Evolutionary conservation across 2,888 invertebrate species (phyloP).

Genomic region (Buathra laborator): DNA sequence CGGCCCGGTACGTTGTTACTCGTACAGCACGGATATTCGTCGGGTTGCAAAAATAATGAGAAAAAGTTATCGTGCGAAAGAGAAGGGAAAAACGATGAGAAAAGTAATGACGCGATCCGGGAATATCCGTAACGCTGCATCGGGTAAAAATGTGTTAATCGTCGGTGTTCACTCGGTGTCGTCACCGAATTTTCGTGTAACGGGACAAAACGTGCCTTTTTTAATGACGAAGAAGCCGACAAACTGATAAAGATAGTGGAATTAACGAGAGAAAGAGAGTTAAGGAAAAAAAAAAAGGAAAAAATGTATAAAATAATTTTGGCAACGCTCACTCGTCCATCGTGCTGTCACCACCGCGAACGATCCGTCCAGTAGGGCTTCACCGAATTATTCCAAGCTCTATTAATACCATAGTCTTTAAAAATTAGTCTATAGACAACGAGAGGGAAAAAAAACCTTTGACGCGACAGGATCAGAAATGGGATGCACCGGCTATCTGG

Average conservation of each 20-base stretch:
- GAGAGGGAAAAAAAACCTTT: conserved; percentile 22
- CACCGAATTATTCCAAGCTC: conserved; percentile 83
- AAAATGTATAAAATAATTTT: conserved; percentile 69
- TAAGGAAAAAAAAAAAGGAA: conserved; percentile 30
- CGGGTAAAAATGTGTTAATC: conserved; percentile 34
- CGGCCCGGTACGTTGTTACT: conserved; percentile 1
- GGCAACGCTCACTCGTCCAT: conserved; percentile 82
- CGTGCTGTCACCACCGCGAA: conserved; percentile 81
- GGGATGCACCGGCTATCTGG: background rate
- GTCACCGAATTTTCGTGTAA: conserved; percentile 54
- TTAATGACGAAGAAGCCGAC: conserved; percentile 51
- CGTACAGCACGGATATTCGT: conserved; percentile 42
- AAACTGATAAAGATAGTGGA: conserved; percentile 55
- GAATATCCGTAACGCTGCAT: conserved; percentile 26
- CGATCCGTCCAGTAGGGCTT: conserved; percentile 84
- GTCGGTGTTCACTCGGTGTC: conserved; percentile 42
- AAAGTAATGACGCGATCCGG: background rate
- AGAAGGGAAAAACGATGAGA: conserved; percentile 6
- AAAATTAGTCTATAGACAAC: conserved; percentile 68
- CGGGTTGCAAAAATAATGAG: too few relatives aligned
- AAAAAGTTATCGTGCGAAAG: too few relatives aligned
- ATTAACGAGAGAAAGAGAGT: conserved; percentile 15
- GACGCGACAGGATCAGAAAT: conserved; percentile 8
- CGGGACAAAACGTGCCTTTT: conserved; percentile 81
- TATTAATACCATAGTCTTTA: conserved; percentile 76